A percentile compares a stretch with the other conserved stretches of the same genome.
These are phyloP conservation scores for Antheraea pernyi DNA, from an alignment of 1,140 invertebrate genomes.

Conservation along the genomic window DNA sequence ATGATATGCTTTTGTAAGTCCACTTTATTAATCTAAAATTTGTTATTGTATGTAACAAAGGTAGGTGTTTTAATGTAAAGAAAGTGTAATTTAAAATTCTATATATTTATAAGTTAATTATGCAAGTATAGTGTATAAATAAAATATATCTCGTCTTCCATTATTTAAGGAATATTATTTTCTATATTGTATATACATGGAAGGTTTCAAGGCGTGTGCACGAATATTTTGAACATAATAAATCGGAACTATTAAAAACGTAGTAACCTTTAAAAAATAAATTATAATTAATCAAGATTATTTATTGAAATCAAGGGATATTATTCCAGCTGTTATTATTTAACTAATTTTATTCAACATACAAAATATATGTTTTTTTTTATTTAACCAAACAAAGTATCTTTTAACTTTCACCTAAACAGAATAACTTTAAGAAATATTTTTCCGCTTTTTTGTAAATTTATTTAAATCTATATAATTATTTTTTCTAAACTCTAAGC, in stretches of 20 bases:
- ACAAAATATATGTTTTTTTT: no score
- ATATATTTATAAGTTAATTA: not conserved
- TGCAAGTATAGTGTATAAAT: conserved; percentile 2
- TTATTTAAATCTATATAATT: conserved; percentile 38
- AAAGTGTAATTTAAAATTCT: not conserved
- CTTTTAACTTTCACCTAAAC: no score
- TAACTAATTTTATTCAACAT: no score
- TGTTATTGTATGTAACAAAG: no score
- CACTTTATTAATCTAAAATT: no score
- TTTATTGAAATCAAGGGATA: no score
- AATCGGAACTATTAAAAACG: not conserved
- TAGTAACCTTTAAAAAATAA: not conserved
- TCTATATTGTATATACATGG: conserved; percentile 66
- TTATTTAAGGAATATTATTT: conserved; percentile 31
- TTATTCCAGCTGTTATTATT: no score
- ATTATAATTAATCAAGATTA: no score
- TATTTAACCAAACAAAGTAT: no score
- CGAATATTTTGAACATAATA: conserved; percentile 14
- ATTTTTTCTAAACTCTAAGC: conserved; percentile 51
- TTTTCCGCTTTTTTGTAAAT: conserved; percentile 35
- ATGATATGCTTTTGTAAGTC: no score
- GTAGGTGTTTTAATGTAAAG: no score
- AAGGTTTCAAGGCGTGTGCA: conserved; percentile 64
- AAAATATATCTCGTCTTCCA: conserved; percentile 21
- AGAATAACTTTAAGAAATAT: conserved; percentile 32